phyloP scores from a whole-genome alignment of 1,140 invertebrate species.

The Bombus picipes region DNA sequence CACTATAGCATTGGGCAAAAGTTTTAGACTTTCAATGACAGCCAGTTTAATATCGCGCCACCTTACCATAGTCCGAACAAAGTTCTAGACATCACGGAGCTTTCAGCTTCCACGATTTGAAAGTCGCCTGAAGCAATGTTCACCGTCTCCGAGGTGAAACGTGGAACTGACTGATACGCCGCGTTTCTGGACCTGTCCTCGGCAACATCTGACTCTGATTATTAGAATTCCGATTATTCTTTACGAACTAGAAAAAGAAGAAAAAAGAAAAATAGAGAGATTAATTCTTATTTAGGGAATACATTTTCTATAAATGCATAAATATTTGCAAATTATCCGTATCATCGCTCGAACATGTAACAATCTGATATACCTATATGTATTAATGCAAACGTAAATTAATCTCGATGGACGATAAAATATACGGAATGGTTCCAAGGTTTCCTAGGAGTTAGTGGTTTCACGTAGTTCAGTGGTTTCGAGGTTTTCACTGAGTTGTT shows the following conservation, averaged over 20 bases:
- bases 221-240: not conserved
- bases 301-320: too few relatives aligned
- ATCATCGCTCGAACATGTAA: not conserved
- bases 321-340: not conserved
- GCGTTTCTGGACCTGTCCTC: not conserved
- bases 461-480: not conserved
- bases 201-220: not conserved
- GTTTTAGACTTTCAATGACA: not conserved
- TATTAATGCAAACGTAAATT: not conserved
- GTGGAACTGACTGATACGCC: not conserved
- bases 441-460: not conserved
- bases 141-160: not conserved
- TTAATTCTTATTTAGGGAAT: too few relatives aligned
- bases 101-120: not conserved
- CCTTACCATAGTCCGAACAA: not conserved
- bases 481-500: not conserved
- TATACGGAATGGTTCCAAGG: not conserved
- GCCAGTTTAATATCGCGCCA: not conserved
- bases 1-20: too few relatives aligned
- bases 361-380: not conserved
- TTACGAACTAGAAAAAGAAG: too few relatives aligned
- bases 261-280: too few relatives aligned
- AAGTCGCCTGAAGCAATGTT: not conserved
- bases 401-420: not conserved
- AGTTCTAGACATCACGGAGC: not conserved